Evolutionary conservation across 2,888 invertebrate species (phyloP), one percentile per base, ranked within the genome.

Genomic region (Nectonema munidae): DNA sequence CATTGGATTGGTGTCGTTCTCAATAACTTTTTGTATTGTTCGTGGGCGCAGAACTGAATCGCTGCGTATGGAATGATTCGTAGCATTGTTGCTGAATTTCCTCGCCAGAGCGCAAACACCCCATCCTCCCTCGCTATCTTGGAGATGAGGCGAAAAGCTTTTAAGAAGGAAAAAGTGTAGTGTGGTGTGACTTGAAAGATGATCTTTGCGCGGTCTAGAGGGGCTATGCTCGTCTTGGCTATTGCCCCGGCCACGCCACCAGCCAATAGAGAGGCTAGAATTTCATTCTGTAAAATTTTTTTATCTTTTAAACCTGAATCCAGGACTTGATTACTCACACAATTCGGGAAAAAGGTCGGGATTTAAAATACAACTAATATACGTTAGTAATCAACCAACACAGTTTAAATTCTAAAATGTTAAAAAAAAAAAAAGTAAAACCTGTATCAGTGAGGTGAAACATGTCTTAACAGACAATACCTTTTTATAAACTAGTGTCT

Each of bases 81-180:
- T 13, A 75, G 79, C 77, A 95, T 77, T 0, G 86, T 89, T 3
- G 95, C 95, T 45, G 79, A 76, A 64, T 95, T 99, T 3, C 95
- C 95, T 38, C 89, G 64, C 83, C 83, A 95, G 47, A 95, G 56
- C 40, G 76, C 71, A 9, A 67, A 45, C 37, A 73, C 57, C 2
- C 95, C 89, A 50, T 81, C 72, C 13, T 62, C 62, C 45, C 60
- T 62, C 44, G 69, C 69, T 14, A 71, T 69, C 16, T 55, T 46
- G 20, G 48, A 45, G 6, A 64, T 48, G 46, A 63, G 64, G 37
- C 49, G 47, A 13, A 57, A 40, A 2, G 61, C 61, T 32, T 30
- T 6, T 14, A 30, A 14, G 14, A 14, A 14, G 14, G 14, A 11
- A n/a, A 6, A 14, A 30, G 30, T 5, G 6, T 11, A 14, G 15